Conservation (phyloP, 2,113 vertebrate species). For the Nibea coibor region DNA sequence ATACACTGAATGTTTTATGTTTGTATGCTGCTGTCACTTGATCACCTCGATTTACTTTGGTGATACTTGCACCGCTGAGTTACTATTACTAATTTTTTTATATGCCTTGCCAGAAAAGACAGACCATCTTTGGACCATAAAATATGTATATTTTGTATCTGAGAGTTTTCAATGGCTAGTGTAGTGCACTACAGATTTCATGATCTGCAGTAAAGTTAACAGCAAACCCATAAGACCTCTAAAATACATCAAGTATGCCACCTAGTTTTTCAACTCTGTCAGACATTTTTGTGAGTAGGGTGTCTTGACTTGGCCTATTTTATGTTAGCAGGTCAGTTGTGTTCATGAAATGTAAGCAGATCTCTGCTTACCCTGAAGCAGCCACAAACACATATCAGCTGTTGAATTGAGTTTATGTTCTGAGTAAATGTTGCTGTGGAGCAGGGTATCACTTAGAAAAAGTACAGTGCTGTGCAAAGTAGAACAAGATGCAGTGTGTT, state of each 20-base stretch:
- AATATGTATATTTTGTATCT: background rate
- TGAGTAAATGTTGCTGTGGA: constrained; percentile 3
- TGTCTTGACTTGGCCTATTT: constrained; percentile 14
- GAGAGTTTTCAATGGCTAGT: background rate
- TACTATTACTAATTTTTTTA: background rate
- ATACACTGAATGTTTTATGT: background rate
- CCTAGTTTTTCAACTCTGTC: constrained; percentile 5
- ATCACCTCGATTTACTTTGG: background rate
- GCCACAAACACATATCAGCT: constrained; percentile 2
- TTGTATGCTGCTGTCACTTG: background rate
- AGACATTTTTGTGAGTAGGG: constrained; percentile 2
- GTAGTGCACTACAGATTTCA: background rate
- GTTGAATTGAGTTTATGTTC: constrained; percentile 15
- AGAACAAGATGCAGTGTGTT: background rate
- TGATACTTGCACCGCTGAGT: background rate
- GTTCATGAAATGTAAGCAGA: constrained; percentile 13
- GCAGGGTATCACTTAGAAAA: background rate
- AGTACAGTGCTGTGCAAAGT: constrained; percentile 3
- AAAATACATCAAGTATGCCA: constrained; percentile 7
- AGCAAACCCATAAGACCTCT: constrained; percentile 12
- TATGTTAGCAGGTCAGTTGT: constrained; percentile 28
- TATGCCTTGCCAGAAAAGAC: background rate
- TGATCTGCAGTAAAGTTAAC: background rate
- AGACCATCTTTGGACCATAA: background rate
- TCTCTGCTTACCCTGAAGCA: constrained; percentile 23